phyloP scores from a whole-genome alignment of 2,113 vertebrate genomes.

The Oxyura jamaicensis region DNA sequence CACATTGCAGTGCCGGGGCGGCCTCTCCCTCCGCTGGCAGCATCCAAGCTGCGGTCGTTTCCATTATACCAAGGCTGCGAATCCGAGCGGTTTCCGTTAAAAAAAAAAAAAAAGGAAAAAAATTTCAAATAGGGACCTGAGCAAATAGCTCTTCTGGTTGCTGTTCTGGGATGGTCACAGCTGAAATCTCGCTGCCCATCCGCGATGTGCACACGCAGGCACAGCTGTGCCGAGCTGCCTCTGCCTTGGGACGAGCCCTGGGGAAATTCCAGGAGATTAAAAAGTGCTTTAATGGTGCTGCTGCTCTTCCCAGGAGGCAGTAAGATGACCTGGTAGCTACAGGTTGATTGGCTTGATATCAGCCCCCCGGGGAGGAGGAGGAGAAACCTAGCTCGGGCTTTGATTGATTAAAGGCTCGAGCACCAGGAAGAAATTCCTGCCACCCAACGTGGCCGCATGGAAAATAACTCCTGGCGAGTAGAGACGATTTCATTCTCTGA shows the following conservation, averaged over 20 bases:
- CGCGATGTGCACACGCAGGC: neutral
- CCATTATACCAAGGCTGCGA: neutral
- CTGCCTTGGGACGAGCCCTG: fast-evolving
- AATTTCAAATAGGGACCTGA: neutral
- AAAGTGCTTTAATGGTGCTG: conserved; percentile 15
- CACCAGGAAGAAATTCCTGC: conserved; percentile 36
- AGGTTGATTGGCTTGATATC: conserved; percentile 53
- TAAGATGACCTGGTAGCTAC: conserved; percentile 49
- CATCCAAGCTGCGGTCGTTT: conserved; percentile 8
- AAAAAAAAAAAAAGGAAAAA: neutral
- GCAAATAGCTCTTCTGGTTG: conserved; percentile 16
- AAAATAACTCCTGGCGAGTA: conserved; percentile 50
- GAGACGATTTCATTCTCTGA: neutral
- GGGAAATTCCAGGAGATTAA: conserved; percentile 44
- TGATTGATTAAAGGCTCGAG: conserved; percentile 53
- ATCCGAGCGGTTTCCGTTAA: conserved; percentile 33
- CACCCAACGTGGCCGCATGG: neutral
- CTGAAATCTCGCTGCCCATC: neutral
- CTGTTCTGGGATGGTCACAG: neutral
- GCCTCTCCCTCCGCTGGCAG: conserved; percentile 51
- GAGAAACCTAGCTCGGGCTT: neutral
- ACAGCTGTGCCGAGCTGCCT: fast-evolving
- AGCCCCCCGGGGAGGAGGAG: neutral
- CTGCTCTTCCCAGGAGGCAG: conserved; percentile 22
- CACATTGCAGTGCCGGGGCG: conserved; percentile 50